These are phyloP conservation scores for Troides oblongomaculatus DNA, from an alignment of 2,888 invertebrate genomes.

Conservation along the genomic window DNA sequence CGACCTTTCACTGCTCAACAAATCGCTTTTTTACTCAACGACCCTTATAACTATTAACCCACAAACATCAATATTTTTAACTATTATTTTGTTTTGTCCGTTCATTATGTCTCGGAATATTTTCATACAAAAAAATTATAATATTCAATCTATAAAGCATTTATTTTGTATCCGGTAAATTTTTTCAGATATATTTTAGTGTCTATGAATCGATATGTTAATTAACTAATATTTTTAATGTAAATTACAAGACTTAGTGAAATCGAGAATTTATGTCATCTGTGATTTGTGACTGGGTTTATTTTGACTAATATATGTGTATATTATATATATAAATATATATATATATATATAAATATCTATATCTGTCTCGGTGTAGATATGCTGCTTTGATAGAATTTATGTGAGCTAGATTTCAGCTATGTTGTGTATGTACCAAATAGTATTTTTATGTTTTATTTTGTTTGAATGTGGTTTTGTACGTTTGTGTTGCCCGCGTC, in stretches of 20 bases:
- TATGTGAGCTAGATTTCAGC: conserved; percentile 77
- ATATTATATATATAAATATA: conserved; percentile 43
- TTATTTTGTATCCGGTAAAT: conserved; percentile 59
- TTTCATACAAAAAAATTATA: conserved; percentile 8
- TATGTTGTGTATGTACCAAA: conserved; percentile 75
- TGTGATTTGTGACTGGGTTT: conserved; percentile 79
- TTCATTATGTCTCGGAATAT: background rate
- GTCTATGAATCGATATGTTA: conserved; percentile 60
- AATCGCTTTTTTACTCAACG: conserved; percentile 41
- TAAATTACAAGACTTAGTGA: conserved; percentile 75
- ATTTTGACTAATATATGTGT: conserved; percentile 76
- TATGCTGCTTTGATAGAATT: conserved; percentile 73
- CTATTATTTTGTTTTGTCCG: conserved; percentile 1
- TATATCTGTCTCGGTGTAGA: conserved; percentile 70
- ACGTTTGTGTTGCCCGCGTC: conserved; percentile 50
- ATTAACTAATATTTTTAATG: conserved; percentile 58
- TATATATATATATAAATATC: conserved; percentile 31
- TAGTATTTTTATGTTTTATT: conserved; percentile 80
- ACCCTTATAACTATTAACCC: conserved; percentile 41
- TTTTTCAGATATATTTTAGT: conserved; percentile 57
- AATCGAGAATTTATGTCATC: conserved; percentile 79
- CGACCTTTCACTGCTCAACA: conserved; percentile 53
- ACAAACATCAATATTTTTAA: conserved; percentile 14
- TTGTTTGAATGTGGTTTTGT: conserved; percentile 69
- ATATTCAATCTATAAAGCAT: conserved; percentile 56